Base-by-base conservation (phyloP, 53 echinoderm and acorn worm species). In the Echinometra lucunter region DNA sequence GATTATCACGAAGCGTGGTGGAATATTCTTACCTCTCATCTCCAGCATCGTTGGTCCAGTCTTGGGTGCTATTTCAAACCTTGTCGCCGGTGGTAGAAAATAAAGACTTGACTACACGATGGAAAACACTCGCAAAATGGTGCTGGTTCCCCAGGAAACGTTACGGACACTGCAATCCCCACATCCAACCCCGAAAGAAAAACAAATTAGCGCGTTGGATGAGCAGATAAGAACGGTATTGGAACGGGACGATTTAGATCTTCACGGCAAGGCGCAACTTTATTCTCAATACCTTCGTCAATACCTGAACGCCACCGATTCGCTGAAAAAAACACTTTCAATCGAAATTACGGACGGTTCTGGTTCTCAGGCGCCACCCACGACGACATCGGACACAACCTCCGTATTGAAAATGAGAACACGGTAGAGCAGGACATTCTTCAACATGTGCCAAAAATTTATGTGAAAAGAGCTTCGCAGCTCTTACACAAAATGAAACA, bases 91-190 rank as follows among this genome's bases (percentile, higher is more conserved):
- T 56, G 25, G 40, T 21, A 53, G 16, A 78, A 19, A 10, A 90
- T 88, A 37, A 28, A 55, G 28, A 53, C 5, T 44, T 37, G 6
- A 19, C 89, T n/a, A n/a, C 2, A 2, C 16, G 8, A 88, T 90
- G 91, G 66, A 90, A 21, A 42, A 90, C 40, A 44, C 66, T 1
- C 60, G 38, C 3, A 90, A 90, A 90, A 90, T 90, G 91, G 91
- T 90, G 0, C 91, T 90, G 9, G 91, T 90, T 37, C 91, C 91
- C 18, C 91, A n/a, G 25, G 66, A 25, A 2, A 63, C 38, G 34
- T 1, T 90, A 15, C 30, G 66, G 4, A 45, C 69, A 4, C n/a
- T 92, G n/a, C 92, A 92, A 23, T 38, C 13, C 17, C 5, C 17
- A 17, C 15, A 23, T 13, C 0, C 45, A 2, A 3, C n/a, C 42